Base-by-base conservation (phyloP, 2,113 vertebrate genomes). In the Platysternon megacephalum region DNA sequence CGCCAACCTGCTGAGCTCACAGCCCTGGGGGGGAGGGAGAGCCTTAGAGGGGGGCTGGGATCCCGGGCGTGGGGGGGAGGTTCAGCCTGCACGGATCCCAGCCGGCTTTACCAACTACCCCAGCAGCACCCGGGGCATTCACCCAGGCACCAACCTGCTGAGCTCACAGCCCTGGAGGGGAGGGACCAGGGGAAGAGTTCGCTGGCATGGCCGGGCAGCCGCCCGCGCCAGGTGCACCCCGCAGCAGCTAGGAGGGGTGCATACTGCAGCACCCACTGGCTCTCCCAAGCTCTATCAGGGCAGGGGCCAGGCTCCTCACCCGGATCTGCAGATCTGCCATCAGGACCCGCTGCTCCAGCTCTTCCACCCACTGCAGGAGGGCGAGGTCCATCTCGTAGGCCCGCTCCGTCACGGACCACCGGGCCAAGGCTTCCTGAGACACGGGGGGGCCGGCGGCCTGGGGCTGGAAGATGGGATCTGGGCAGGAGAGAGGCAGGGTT, bases 291-390 rank as follows among this genome's bases (percentile, higher is more conserved):
- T 22, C 4, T 1, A 22, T 8, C 21, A 5, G 51, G 51, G 8
- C 10, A 4, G 26, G 4, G 86, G 28, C 21, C 56, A 56, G 24
- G 55, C 28, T 78, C 65, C 89, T 58, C 88, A 99, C 99, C 98
- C 99, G 99, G 58, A 99, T 98, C 94, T 99, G 99, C 79, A 99
- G 98, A 90, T 99, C 99, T 0, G 99, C 99, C 49, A 98, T 97
- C 29, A 99, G 93, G 28, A 99, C 99, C 3, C 99, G 98, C 95
- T 99, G 99, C 93, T 99, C 99, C 91, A 99, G 97, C 92, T 99
- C 99, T 97, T 99, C 99, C 92, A 99, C 99, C 98, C 99, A 99
- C 97, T 99, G 99, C 82, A 99, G 99, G 42, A 98, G 96, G 1
- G 96, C 97, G 13, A 99, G 92, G 93, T 99, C 99, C 2, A 98